Evolutionary conservation across 1,140 invertebrate species (phyloP).

Genomic region (Philotrypesis tridentata): DNA sequence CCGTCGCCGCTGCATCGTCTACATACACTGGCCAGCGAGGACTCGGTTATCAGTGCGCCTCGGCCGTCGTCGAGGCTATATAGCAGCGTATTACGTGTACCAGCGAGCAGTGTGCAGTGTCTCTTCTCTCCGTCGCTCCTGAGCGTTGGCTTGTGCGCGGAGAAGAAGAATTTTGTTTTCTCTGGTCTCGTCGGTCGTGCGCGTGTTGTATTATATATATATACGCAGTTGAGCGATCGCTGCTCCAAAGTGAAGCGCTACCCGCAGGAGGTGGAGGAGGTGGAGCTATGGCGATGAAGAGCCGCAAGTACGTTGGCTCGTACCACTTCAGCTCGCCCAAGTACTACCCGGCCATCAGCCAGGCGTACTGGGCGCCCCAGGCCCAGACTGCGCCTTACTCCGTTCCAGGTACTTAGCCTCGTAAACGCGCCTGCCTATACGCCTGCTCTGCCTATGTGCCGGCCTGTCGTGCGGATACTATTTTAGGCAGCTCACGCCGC

Average conservation of each 20-base stretch:
- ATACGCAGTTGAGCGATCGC: slow-evolving; percentile 8
- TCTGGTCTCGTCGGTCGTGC: too few species aligned
- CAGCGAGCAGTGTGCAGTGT: too few species aligned
- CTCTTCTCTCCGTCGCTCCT: too few species aligned
- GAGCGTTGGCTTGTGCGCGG: too few species aligned
- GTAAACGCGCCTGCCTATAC: neutral
- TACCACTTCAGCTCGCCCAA: slow-evolving; percentile 57
- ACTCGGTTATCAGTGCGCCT: neutral
- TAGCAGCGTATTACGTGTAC: too few species aligned
- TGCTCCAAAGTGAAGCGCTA: neutral
- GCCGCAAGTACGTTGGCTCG: slow-evolving; percentile 66
- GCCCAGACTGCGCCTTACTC: slow-evolving; percentile 83
- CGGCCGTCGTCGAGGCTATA: neutral
- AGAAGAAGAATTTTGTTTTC: neutral
- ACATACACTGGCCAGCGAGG: neutral
- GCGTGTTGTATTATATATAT: too few species aligned
- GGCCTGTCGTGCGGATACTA: neutral
- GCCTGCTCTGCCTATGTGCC: too few species aligned
- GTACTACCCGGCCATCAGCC: slow-evolving; percentile 84
- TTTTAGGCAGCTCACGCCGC: neutral
- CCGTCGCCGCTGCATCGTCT: too few species aligned
- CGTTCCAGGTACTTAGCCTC: slow-evolving; percentile 79
- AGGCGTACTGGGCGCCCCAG: slow-evolving; percentile 86
- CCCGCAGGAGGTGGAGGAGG: neutral
- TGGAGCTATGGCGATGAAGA: slow-evolving; percentile 70